Percentiles rank a stretch among this genome's conserved stretches.
Evolutionary conservation across 2,113 vertebrate genomes (phyloP).

Genomic region (Ameiurus melas): DNA sequence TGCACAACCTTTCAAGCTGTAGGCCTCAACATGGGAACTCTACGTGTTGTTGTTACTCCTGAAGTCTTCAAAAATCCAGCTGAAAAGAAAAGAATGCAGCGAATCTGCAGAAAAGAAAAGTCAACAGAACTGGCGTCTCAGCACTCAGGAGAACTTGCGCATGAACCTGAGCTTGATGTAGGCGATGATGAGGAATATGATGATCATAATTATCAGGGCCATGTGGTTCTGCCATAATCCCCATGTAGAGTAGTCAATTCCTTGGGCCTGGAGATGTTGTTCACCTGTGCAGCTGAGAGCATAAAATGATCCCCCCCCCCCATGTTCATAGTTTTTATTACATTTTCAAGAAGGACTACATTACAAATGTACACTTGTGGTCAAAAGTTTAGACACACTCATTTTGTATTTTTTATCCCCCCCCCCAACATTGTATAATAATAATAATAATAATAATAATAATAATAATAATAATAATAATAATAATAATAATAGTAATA

Average conservation of each 20-base stretch:
- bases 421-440: too few relatives aligned
- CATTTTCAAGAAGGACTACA: not conserved
- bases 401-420: too few relatives aligned
- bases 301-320: not conserved
- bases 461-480: too few relatives aligned
- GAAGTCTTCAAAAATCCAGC: not conserved
- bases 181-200: slow-evolving; percentile 79
- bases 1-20: not conserved
- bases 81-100: not conserved
- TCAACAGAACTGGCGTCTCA: not conserved
- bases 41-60: not conserved
- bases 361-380: not conserved
- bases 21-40: not conserved
- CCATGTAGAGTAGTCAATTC: slow-evolving; percentile 81
- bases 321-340: not conserved
- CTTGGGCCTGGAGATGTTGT: slow-evolving; percentile 75
- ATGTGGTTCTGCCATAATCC: slow-evolving; percentile 88
- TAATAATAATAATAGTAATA: too few relatives aligned
- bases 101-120: not conserved
- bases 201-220: slow-evolving; percentile 77
- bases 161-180: slow-evolving; percentile 86
- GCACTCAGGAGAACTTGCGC: slow-evolving; percentile 82
- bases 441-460: too few relatives aligned
- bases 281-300: slow-evolving; percentile 80
- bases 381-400: too few relatives aligned